Evolutionary conservation across 2,797 vertebrate genomes (phyloP), one percentile per base, ranked within the genome.

Genomic region (Pteropus rufus): DNA sequence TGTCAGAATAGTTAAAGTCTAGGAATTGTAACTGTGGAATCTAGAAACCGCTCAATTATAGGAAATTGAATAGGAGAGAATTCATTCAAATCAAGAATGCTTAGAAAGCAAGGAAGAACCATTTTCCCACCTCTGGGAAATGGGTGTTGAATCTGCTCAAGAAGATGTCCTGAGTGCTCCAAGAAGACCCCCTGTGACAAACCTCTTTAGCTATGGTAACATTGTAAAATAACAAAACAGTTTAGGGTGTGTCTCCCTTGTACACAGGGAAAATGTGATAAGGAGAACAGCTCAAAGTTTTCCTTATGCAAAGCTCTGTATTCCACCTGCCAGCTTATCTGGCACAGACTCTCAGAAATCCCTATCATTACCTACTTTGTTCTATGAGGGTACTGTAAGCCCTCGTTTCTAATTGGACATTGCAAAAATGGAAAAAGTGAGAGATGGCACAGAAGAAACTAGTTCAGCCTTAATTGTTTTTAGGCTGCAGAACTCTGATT

Each of bases 1-100:
- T 97, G 95, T 97, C 96, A 97, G 79, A 97, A 97, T 93, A 97
- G 96, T 98, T 98, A 98, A 98, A 98, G 95, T 97, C 97, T 97
- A 98, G 97, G 88, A 95, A 98, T 94, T 98, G 92, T 98, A 98
- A 97, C 96, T 98, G 95, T 98, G 73, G 92, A 58, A 46, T 84
- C 29, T 62, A n/a, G 21, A 3, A 76, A 92, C 23, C 49, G 10
- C 39, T 49, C 52, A 88, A 72, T 1, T 89, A 70, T 73, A 96
- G 94, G 95, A 97, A 97, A 97, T 7, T 97, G 97, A 98, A 97
- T 97, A 95, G 97, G 93, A 97, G 96, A 92, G 46, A 80, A 97
- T 34, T 60, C 31, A 4, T 67, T 31, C 23, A 69, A 80, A 75
- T 80, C 41, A 82, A 95, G 29, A 83, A 88, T 24, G 7, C 39